phyloP scores from a whole-genome alignment of 2,797 vertebrate genomes.

The Sebastes ruberrimus region DNA sequence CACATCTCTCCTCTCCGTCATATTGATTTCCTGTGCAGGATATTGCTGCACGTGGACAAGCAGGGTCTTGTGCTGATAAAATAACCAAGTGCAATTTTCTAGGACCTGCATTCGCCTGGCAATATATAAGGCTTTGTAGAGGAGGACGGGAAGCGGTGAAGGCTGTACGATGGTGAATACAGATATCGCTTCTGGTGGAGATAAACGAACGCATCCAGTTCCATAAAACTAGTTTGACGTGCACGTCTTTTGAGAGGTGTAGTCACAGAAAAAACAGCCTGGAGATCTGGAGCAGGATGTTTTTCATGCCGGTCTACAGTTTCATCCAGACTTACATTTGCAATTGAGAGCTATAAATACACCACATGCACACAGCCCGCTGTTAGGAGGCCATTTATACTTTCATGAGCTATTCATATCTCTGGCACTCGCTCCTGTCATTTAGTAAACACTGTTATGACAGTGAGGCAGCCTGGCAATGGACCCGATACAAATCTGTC shows the following conservation, averaged over 20 bases:
- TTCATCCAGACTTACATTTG: conserved; percentile 61
- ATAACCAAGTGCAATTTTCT: conserved; percentile 53
- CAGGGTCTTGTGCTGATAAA: conserved; percentile 53
- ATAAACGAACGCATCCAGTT: conserved; percentile 28
- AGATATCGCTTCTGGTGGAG: conserved; percentile 43
- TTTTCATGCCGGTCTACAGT: conserved; percentile 51
- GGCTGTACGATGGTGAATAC: conserved; percentile 33
- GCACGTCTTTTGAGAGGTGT: conserved; percentile 12
- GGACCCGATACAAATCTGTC: conserved; percentile 41
- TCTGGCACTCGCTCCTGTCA: conserved; percentile 67
- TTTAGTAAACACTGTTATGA: conserved; percentile 76
- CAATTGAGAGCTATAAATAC: conserved; percentile 70
- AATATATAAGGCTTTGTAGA: conserved; percentile 57
- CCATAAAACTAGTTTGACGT: conserved; percentile 23
- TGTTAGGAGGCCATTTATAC: conserved; percentile 72
- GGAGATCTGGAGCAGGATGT: conserved; percentile 34
- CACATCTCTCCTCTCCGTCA: conserved; percentile 18
- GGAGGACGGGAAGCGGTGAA: conserved; percentile 10
- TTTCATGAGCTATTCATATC: conserved; percentile 75
- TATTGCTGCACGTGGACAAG: conserved; percentile 54
- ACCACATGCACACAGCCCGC: conserved; percentile 47
- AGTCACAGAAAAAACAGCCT: conserved; percentile 21
- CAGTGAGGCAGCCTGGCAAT: conserved; percentile 44
- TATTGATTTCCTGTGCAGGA: conserved; percentile 73
- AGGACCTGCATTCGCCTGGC: conserved; percentile 13